A percentile compares a stretch with the other conserved stretches of the same genome.
Conservation (phyloP, 2,113 vertebrate genomes). For the Cacatua alba region DNA sequence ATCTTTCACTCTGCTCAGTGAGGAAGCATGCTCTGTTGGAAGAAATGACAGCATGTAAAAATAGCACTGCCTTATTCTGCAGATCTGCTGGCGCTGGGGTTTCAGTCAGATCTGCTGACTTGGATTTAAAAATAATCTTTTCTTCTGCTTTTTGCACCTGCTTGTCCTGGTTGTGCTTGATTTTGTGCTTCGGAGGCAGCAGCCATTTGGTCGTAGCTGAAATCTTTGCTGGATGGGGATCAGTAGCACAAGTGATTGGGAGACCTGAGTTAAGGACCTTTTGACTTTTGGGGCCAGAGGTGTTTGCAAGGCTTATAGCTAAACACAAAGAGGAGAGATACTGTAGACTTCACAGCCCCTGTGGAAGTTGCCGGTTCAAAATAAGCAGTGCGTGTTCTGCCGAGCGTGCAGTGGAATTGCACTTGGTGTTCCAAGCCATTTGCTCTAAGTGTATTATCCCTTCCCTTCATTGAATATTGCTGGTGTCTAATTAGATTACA, state of each 20-base stretch:
- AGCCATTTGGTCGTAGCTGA: neutral
- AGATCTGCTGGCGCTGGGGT: slow-evolving; percentile 28
- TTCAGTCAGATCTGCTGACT: slow-evolving; percentile 64
- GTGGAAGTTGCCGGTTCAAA: neutral
- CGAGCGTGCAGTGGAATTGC: neutral
- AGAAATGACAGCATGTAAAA: slow-evolving; percentile 36
- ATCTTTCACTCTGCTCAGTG: neutral
- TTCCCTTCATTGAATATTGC: slow-evolving; percentile 18
- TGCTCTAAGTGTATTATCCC: slow-evolving; percentile 44
- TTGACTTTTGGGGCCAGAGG: neutral
- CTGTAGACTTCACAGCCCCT: neutral
- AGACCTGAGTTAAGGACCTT: neutral
- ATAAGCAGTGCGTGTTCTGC: neutral
- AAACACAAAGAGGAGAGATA: neutral
- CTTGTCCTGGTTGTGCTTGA: neutral
- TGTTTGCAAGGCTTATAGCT: neutral
- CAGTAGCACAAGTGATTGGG: neutral
- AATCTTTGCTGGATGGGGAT: neutral
- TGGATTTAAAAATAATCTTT: slow-evolving; percentile 19
- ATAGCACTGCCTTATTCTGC: slow-evolving; percentile 39
- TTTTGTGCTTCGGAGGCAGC: neutral
- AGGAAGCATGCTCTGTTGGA: neutral
- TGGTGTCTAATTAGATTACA: slow-evolving; percentile 23
- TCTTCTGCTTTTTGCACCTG: slow-evolving; percentile 64
- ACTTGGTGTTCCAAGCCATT: slow-evolving; percentile 20